Conservation (phyloP, 2,888 invertebrate species). For the Aphodius granarius region DNA sequence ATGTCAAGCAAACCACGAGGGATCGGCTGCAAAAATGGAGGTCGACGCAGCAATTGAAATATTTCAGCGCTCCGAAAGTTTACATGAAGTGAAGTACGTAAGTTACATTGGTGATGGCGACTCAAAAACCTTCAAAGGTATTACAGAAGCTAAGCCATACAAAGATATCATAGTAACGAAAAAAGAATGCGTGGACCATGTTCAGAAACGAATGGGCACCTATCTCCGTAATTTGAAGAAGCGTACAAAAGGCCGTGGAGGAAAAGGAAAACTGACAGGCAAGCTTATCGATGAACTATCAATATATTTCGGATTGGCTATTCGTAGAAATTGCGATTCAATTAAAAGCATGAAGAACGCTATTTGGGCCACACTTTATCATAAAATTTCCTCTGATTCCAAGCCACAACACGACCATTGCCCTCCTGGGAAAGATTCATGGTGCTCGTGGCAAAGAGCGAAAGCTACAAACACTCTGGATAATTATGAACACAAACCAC, state of each 20-base stretch:
- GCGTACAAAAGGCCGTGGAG: not conserved
- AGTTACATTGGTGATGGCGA: constrained; percentile 33
- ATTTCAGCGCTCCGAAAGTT: constrained; percentile 30
- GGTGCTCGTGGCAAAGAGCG: constrained; percentile 17
- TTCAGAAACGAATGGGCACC: constrained; percentile 29
- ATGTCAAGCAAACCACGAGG: constrained; percentile 31
- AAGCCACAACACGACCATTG: not conserved
- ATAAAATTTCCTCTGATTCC: not conserved
- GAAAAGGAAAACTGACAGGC: constrained; percentile 24
- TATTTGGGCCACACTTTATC: not conserved
- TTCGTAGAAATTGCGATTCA: not conserved
- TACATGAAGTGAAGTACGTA: constrained; percentile 28
- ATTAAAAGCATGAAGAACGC: not conserved
- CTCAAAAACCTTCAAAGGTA: constrained; percentile 30
- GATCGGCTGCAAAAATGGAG: constrained; percentile 34
- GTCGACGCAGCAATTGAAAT: constrained; percentile 33
- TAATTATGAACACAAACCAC: constrained; percentile 11
- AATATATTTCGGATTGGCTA: constrained; percentile 11
- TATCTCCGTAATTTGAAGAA: constrained; percentile 28
- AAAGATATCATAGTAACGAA: constrained; percentile 16
- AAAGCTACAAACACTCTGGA: constrained; percentile 8
- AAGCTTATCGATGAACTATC: constrained; percentile 27
- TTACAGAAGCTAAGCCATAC: constrained; percentile 9
- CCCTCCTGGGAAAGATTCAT: not conserved
- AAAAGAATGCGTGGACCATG: constrained; percentile 27